phyloP scores from a whole-genome alignment of 2,113 vertebrate genomes.

The Eclectus roratus region DNA sequence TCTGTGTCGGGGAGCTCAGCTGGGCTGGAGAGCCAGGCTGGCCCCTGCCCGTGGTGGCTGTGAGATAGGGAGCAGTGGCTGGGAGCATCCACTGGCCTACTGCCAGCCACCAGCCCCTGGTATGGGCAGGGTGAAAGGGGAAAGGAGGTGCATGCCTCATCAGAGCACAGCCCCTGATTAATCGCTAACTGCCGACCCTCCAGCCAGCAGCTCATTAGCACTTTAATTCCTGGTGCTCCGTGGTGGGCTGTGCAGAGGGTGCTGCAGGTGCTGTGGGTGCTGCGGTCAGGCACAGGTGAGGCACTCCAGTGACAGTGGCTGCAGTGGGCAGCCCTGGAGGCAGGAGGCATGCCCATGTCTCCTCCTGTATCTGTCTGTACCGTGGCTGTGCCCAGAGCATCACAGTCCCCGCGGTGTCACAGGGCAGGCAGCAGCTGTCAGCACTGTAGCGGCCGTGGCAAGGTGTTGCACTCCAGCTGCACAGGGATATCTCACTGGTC shows the following conservation, averaged over 20 bases:
- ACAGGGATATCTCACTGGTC: background rate
- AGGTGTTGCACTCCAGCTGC: background rate
- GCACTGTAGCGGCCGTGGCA: accelerated
- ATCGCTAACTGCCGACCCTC: background rate
- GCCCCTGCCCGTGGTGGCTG: accelerated
- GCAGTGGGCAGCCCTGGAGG: accelerated
- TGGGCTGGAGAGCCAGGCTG: background rate
- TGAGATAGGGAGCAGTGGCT: background rate
- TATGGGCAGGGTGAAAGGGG: background rate
- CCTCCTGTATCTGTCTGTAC: background rate
- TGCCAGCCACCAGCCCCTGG: background rate
- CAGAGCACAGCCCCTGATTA: slow-evolving; percentile 7
- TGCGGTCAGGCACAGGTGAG: background rate
- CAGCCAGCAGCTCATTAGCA: slow-evolving; percentile 38
- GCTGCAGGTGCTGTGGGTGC: background rate
- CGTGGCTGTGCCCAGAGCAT: accelerated
- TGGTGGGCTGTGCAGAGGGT: background rate
- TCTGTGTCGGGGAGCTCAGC: background rate
- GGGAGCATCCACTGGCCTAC: too few relatives aligned
- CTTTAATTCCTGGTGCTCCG: background rate
- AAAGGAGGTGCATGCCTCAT: background rate
- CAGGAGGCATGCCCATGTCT: accelerated
- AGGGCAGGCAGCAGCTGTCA: background rate
- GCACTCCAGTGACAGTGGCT: accelerated
- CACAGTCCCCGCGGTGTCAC: accelerated